Base-by-base conservation (phyloP, 2,888 invertebrate genomes). In the Temnothorax ravouxi region DNA sequence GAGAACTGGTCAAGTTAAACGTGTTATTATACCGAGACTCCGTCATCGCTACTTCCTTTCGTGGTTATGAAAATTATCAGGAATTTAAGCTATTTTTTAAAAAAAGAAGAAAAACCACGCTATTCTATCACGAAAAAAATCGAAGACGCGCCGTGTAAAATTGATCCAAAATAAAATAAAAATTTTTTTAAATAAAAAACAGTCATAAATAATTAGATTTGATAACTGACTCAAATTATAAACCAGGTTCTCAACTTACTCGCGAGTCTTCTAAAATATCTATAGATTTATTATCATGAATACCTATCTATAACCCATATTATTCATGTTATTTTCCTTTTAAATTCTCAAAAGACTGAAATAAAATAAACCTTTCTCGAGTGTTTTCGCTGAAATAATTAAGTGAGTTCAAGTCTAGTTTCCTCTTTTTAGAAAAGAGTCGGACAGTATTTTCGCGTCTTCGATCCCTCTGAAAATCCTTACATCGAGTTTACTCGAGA, bases 121-220 rank as follows among this genome's bases (percentile, higher is more conserved):
- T 59, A 56, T 74, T 44, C 13, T 72, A 41, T 72, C 47, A 61
- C 74, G n/a, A 34, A 75, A 29, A 29, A 61, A 29, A 75, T 61
- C 61, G 34, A 61, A 61, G 15, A 74, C 44, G 29, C 18, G 2
- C 5, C 41, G 5, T 5, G 9, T 54, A 15, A 1, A 52, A 52
- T 18, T 29, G 11, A 15, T 0, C 1, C 15, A 18, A 47, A 38
- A 8, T 3, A 41, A 67, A 54, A n/a, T 13, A 66, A 34, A 54
- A 21, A 2, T 54, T 54, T 29, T 29, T 41, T 47, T 3, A 4
- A 41, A 34, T 15, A 2, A 44, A 72, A n/a, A 64, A 0, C 0
- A 56, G 11, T 15, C 1, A 52, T 3, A 29, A 18, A 66, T 21
- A 25, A 66, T 21, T 44, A 59, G 1, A 74, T 47, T 21, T 21